These are phyloP conservation scores for Drosophila mimica DNA, from an alignment of 2,888 invertebrate genomes.

Conservation along the genomic window DNA sequence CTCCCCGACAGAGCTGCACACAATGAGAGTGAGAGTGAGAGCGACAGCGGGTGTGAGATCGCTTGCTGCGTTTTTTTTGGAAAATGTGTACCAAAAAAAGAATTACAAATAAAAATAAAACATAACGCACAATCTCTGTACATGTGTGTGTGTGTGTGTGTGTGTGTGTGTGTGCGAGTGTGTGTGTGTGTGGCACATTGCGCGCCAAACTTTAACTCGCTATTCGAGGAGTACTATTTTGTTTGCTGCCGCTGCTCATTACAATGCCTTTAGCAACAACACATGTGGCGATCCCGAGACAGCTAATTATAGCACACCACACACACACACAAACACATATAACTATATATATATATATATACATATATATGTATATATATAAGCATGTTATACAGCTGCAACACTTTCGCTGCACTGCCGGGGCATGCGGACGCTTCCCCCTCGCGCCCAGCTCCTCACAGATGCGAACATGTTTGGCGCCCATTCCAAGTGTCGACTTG, in stretches of 20 bases:
- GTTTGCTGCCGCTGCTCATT: constrained; percentile 49
- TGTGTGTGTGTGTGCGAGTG: constrained; percentile 19
- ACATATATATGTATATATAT: not conserved
- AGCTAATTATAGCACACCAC: constrained; percentile 55
- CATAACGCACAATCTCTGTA: constrained; percentile 53
- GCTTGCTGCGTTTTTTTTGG: constrained; percentile 39
- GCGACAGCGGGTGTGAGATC: constrained; percentile 31
- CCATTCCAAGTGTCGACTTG: constrained; percentile 50
- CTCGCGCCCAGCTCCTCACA: not conserved
- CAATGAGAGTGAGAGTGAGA: constrained; percentile 10
- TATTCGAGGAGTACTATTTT: constrained; percentile 61
- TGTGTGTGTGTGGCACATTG: constrained; percentile 47
- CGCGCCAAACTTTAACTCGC: constrained; percentile 60
- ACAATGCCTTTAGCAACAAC: constrained; percentile 72
- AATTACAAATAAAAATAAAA: constrained; percentile 70
- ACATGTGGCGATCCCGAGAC: constrained; percentile 66
- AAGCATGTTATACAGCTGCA: constrained; percentile 36
- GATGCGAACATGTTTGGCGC: constrained; percentile 58
- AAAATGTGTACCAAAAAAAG: constrained; percentile 59
- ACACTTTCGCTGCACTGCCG: constrained; percentile 67
- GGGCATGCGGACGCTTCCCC: constrained; percentile 48
- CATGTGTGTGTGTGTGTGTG: constrained; percentile 11
- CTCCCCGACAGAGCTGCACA: constrained; percentile 18
- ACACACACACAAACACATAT: constrained; percentile 13
- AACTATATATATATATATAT: constrained; percentile 13